Conservation (phyloP, 2,113 vertebrate species). For the Eolophus roseicapilla region DNA sequence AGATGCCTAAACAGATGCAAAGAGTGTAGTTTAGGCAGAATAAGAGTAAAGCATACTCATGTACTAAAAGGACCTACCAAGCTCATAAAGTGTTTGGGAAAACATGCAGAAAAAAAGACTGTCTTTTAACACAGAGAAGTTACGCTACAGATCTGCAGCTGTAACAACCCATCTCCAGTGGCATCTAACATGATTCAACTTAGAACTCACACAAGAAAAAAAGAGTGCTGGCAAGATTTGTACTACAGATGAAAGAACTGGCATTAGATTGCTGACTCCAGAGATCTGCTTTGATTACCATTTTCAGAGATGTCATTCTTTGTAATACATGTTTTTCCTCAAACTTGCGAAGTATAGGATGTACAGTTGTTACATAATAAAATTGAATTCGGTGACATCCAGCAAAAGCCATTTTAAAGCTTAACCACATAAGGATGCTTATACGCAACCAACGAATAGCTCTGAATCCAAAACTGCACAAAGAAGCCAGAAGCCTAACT, state of each 20-base stretch:
- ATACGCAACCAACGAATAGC: fast-evolving
- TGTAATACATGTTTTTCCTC: neutral
- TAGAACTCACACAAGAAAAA: neutral
- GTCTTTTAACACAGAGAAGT: neutral
- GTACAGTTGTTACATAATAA: neutral
- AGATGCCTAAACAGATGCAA: neutral
- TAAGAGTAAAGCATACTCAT: neutral
- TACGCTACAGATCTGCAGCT: neutral
- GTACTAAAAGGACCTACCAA: neutral
- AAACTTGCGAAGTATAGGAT: neutral
- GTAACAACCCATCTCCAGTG: neutral
- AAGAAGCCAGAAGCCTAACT: neutral
- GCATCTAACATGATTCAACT: neutral
- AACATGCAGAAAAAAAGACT: neutral
- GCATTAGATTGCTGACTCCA: fast-evolving
- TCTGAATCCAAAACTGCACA: neutral
- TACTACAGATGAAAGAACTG: neutral
- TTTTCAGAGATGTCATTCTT: neutral
- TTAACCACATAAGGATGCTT: neutral
- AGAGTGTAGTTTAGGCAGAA: neutral
- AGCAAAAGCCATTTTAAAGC: neutral
- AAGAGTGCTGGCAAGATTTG: neutral
- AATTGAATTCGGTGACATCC: neutral
- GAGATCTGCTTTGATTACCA: neutral
- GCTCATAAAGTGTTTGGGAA: neutral